phyloP scores from a whole-genome alignment of 1,140 invertebrate species.

The Bathynomus jamesi region DNA sequence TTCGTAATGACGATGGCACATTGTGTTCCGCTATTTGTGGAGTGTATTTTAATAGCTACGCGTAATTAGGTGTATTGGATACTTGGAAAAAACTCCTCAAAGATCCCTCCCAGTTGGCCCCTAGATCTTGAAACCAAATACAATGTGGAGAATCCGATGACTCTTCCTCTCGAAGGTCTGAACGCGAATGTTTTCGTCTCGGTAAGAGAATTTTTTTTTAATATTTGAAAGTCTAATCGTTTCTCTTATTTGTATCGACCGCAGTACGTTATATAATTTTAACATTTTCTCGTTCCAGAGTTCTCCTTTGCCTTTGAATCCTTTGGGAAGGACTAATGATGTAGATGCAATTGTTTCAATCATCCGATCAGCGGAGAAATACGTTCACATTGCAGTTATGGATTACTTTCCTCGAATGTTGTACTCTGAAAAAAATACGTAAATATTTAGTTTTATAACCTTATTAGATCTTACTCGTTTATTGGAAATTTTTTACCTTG shows the following conservation, averaged over 20 bases:
- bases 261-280: too few relatives aligned
- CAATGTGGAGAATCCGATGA: conserved; percentile 50
- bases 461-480: too few relatives aligned
- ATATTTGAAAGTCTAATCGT: too few relatives aligned
- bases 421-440: conserved; percentile 46
- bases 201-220: conserved; percentile 53
- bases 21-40: too few relatives aligned
- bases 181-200: conserved; percentile 62
- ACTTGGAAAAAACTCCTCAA: conserved; percentile 57
- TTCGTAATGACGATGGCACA: too few relatives aligned
- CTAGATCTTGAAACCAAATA: conserved; percentile 43
- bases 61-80: conserved; percentile 90
- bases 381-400: conserved; percentile 92
- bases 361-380: conserved; percentile 72
- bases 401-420: conserved; percentile 83
- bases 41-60: too few relatives aligned
- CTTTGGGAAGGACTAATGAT: conserved; percentile 71
- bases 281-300: conserved; percentile 70
- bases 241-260: too few relatives aligned
- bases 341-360: conserved; percentile 72
- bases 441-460: not conserved
- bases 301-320: conserved; percentile 78
- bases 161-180: conserved; percentile 51
- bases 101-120: conserved; percentile 66
- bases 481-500: not conserved